A percentile compares a stretch with the other conserved stretches of the same genome.
Conservation (phyloP, 2,797 vertebrate genomes). For the Euthynnus affinis region DNA sequence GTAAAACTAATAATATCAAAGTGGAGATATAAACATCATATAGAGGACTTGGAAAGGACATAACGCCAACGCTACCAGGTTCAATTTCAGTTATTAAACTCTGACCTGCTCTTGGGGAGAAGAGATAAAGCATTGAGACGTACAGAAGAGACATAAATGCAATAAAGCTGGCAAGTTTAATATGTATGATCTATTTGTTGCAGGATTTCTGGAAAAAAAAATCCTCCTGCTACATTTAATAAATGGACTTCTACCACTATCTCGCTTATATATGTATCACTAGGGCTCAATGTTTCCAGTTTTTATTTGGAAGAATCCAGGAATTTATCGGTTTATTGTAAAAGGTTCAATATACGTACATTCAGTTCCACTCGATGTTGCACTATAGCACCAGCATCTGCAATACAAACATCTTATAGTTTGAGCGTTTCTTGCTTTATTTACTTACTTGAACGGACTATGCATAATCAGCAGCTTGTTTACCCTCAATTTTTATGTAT, state of each 20-base stretch:
- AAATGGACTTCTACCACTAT: conserved; percentile 8
- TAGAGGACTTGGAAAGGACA: conserved; percentile 5
- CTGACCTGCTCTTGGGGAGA: conserved; percentile 33
- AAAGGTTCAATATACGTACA: neutral
- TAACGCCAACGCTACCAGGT: neutral
- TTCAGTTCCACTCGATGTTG: too few species aligned
- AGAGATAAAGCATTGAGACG: conserved; percentile 18
- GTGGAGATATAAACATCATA: conserved; percentile 7
- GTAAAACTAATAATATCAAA: conserved; percentile 44
- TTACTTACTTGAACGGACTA: neutral
- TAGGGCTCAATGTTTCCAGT: neutral
- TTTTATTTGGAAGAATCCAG: neutral
- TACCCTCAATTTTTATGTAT: neutral
- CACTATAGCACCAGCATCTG: too few species aligned
- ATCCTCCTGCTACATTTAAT: conserved; percentile 7
- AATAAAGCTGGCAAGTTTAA: conserved; percentile 64
- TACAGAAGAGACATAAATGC: conserved; percentile 37
- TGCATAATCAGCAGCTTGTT: conserved; percentile 16
- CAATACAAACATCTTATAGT: neutral
- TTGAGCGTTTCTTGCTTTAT: neutral
- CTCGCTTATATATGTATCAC: neutral
- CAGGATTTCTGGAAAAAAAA: conserved; percentile 9
- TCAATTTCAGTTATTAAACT: conserved; percentile 61
- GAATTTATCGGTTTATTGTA: neutral
- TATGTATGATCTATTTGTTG: conserved; percentile 54